Conservation (phyloP, 2,113 vertebrate species). For the Antechinus flavipes region DNA sequence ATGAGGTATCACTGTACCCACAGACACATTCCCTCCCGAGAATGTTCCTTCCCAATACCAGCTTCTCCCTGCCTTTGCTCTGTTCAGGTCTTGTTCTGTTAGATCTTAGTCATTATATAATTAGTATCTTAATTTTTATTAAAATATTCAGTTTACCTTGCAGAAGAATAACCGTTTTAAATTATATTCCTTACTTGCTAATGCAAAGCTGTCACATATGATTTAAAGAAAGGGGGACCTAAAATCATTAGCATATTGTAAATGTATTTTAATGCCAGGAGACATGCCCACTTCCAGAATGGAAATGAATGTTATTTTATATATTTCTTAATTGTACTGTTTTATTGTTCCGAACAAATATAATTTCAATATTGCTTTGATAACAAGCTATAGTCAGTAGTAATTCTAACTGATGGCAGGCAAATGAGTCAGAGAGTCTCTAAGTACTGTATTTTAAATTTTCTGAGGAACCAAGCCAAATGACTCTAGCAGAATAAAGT, state of each 20-base stretch:
- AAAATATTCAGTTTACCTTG: constrained; percentile 42
- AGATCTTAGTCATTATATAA: constrained; percentile 25
- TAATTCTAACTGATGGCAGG: constrained; percentile 74
- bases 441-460: constrained; percentile 68
- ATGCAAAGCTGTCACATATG: constrained; percentile 54
- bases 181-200: constrained; percentile 49
- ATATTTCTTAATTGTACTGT: constrained; percentile 72
- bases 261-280: constrained; percentile 64
- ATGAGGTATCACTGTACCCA: not conserved
- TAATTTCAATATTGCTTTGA: constrained; percentile 71
- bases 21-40: no score
- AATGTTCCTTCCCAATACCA: not conserved
- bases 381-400: constrained; percentile 73
- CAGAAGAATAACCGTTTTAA: constrained; percentile 40
- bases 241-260: constrained; percentile 64
- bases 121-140: constrained; percentile 53
- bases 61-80: not conserved
- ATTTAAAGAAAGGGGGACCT: constrained; percentile 69
- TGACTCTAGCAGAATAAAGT: constrained; percentile 66
- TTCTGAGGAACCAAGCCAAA: constrained; percentile 78
- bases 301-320: constrained; percentile 73
- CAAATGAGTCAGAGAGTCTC: constrained; percentile 72
- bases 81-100: not conserved
- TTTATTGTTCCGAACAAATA: constrained; percentile 76
- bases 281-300: constrained; percentile 73